Evolutionary conservation across 2,888 invertebrate species (phyloP).

Genomic region (Drosophila leonis): DNA sequence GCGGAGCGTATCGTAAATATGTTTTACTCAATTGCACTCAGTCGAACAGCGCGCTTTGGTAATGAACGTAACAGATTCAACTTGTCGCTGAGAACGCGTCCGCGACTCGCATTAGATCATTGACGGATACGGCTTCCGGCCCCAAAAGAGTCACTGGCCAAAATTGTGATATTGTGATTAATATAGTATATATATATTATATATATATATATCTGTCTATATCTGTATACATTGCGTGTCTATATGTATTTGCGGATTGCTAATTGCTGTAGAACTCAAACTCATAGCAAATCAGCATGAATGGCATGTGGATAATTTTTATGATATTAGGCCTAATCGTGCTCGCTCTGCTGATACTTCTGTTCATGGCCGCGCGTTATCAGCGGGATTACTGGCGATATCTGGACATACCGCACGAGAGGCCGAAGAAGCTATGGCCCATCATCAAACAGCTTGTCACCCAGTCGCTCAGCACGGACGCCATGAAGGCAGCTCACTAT

Average conservation of each 20-base stretch:
- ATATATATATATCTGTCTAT: background rate
- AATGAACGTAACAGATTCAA: constrained; percentile 71
- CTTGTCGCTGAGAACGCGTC: constrained; percentile 58
- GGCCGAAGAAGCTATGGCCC: constrained; percentile 73
- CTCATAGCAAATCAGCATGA: constrained; percentile 34
- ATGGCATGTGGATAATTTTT: constrained; percentile 79
- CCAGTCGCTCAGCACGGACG: constrained; percentile 62
- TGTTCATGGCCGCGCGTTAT: constrained; percentile 69
- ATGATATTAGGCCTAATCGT: constrained; percentile 73
- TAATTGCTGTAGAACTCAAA: constrained; percentile 13
- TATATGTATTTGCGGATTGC: constrained; percentile 2
- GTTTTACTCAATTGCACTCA: constrained; percentile 73
- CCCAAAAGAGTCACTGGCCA: constrained; percentile 20
- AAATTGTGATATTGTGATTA: constrained; percentile 27
- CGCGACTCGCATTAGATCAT: constrained; percentile 70
- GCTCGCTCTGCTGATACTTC: constrained; percentile 61
- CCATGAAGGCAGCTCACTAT: constrained; percentile 65
- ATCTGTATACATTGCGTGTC: background rate
- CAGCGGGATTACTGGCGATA: constrained; percentile 81
- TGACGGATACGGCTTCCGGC: constrained; percentile 49
- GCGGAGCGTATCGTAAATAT: constrained; percentile 69
- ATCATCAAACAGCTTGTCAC: constrained; percentile 64
- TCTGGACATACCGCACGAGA: constrained; percentile 79
- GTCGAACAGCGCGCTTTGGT: constrained; percentile 68
- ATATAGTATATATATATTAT: background rate